These are phyloP conservation scores for Cebidichthys violaceus DNA, from an alignment of 2,113 vertebrate genomes.

Conservation along the genomic window DNA sequence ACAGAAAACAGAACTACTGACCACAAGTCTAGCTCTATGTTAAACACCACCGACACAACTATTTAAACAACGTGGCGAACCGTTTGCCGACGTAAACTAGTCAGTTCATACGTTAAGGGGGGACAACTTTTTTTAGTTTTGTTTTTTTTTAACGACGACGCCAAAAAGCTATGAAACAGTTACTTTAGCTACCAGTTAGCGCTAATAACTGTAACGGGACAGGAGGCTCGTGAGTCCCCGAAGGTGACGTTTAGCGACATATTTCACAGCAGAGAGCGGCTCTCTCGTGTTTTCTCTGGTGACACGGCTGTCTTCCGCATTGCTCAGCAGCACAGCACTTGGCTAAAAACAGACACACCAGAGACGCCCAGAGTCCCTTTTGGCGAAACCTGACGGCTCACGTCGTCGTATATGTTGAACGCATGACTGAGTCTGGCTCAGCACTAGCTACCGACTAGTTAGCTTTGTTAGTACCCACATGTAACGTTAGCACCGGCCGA, in stretches of 20 bases:
- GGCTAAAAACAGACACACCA: constrained; percentile 58
- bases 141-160: neutral
- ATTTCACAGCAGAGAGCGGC: constrained; percentile 32
- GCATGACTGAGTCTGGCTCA: constrained; percentile 10
- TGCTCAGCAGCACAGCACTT: constrained; percentile 56
- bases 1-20: neutral
- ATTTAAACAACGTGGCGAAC: constrained; percentile 56
- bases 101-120: neutral
- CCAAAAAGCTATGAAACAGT: neutral
- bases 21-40: neutral
- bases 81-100: constrained; percentile 27
- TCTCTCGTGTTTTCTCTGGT: constrained; percentile 48
- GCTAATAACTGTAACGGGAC: neutral
- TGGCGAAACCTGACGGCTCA: constrained; percentile 18
- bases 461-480: constrained; percentile 41
- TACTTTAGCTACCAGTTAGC: neutral
- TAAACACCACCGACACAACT: neutral
- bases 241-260: constrained; percentile 17
- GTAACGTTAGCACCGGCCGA: constrained; percentile 45
- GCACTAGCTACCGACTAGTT: constrained; percentile 48
- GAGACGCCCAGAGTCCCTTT: constrained; percentile 54
- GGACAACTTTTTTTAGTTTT: neutral
- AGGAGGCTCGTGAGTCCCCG: neutral
- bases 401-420: neutral
- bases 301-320: constrained; percentile 77